These are phyloP conservation scores for Hirtodrosophila duncani DNA, from an alignment of 2,888 invertebrate species.

Conservation along the genomic window DNA sequence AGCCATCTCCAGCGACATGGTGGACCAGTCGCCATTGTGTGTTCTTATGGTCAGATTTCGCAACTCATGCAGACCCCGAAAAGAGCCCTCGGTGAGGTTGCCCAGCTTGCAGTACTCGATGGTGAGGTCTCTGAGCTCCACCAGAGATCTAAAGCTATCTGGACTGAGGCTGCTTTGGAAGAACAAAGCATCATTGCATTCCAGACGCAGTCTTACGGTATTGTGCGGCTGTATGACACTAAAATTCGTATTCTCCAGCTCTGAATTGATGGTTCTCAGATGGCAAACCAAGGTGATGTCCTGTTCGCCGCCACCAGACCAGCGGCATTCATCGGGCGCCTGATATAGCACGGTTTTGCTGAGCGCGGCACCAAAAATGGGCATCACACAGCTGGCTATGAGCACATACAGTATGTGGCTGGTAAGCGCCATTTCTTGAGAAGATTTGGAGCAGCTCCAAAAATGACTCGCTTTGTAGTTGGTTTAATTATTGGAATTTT, in stretches of 20 bases:
- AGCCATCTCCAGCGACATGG: slow-evolving; percentile 90
- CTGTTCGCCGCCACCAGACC: slow-evolving; percentile 76
- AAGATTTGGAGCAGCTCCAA: slow-evolving; percentile 15
- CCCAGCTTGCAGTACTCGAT: slow-evolving; percentile 93
- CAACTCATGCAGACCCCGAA: slow-evolving; percentile 88
- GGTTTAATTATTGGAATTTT: slow-evolving; percentile 3
- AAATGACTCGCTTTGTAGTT: slow-evolving; percentile 7
- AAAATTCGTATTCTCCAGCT: slow-evolving; percentile 92
- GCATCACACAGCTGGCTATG: slow-evolving; percentile 75
- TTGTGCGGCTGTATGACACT: slow-evolving; percentile 91
- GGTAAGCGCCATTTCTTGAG: slow-evolving; percentile 55
- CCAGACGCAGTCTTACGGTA: slow-evolving; percentile 87
- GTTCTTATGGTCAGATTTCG: slow-evolving; percentile 91
- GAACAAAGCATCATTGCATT: slow-evolving; percentile 89
- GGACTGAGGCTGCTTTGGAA: slow-evolving; percentile 89
- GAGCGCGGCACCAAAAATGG: slow-evolving; percentile 76
- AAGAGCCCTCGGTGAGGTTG: slow-evolving; percentile 88
- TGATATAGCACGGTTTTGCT: slow-evolving; percentile 82
- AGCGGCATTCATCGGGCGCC: slow-evolving; percentile 89
- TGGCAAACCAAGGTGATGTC: slow-evolving; percentile 88
- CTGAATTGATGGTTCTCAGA: slow-evolving; percentile 90
- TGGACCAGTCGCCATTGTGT: slow-evolving; percentile 90
- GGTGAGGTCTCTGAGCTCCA: slow-evolving; percentile 87
- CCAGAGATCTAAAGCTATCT: slow-evolving; percentile 88
- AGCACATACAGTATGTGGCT: slow-evolving; percentile 73